Evolutionary conservation across 2,888 invertebrate species (phyloP).

Genomic region (Anagyrus pseudococci): DNA sequence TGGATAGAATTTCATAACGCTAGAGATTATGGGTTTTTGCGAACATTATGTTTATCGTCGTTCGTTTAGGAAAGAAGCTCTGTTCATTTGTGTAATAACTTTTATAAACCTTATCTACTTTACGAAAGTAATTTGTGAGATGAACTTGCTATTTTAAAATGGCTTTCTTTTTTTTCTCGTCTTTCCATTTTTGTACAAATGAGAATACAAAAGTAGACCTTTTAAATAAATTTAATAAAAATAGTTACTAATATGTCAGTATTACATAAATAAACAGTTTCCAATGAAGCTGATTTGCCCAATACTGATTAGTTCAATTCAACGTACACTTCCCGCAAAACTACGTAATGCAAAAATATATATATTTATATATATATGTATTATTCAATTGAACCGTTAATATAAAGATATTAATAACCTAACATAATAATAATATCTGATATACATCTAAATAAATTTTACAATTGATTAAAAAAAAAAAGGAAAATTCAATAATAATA

Average conservation of each 20-base stretch:
- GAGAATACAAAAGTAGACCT: slow-evolving; percentile 16
- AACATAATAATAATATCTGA: slow-evolving; percentile 27
- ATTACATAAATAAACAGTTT: slow-evolving; percentile 18
- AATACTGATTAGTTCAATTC: slow-evolving; percentile 36
- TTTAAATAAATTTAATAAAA: slow-evolving; percentile 25
- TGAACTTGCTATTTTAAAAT: slow-evolving; percentile 6
- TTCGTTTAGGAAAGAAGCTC: slow-evolving; percentile 8
- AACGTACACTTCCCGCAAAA: slow-evolving; percentile 21
- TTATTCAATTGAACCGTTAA: slow-evolving; percentile 31
- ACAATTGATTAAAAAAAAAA: slow-evolving; percentile 25
- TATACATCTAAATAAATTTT: slow-evolving; percentile 31
- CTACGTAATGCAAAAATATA: slow-evolving; percentile 33
- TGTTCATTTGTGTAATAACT: slow-evolving; percentile 7
- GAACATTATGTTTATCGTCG: neutral
- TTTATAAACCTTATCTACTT: neutral
- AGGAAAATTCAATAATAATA: slow-evolving; percentile 22
- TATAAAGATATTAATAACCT: slow-evolving; percentile 26
- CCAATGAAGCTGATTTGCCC: slow-evolving; percentile 18
- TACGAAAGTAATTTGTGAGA: slow-evolving; percentile 11
- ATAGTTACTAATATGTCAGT: slow-evolving; percentile 12
- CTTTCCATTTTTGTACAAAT: neutral
- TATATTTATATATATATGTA: slow-evolving; percentile 33
- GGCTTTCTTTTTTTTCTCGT: slow-evolving; percentile 3
- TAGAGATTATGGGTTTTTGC: slow-evolving; percentile 3
- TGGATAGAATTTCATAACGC: slow-evolving; percentile 8